Conservation (phyloP, 2,797 vertebrate genomes). For the Eulemur mongoz region DNA sequence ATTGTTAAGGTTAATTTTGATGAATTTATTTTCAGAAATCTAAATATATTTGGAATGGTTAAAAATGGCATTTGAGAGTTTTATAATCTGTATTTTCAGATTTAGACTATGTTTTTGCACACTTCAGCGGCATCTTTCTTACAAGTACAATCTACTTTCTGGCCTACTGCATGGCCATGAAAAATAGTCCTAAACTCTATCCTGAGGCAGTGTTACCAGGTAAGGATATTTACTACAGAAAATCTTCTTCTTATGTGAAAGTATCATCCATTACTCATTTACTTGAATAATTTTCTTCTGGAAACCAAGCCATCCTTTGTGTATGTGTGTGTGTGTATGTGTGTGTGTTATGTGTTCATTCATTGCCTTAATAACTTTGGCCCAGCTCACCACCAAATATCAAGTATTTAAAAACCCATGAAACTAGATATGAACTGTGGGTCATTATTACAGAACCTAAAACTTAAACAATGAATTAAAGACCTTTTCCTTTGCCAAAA, state of each 20-base stretch:
- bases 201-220: conserved; percentile 92
- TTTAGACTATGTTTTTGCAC: conserved; percentile 92
- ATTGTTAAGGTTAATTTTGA: background rate
- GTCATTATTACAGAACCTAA: background rate
- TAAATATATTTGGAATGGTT: conserved; percentile 10
- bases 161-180: conserved; percentile 90
- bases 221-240: conserved; percentile 77
- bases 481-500: background rate
- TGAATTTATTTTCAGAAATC: background rate
- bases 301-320: background rate
- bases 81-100: conserved; percentile 85
- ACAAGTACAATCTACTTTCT: conserved; percentile 92
- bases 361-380: background rate
- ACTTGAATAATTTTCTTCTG: background rate
- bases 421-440: background rate
- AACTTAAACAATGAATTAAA: background rate
- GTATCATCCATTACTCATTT: background rate
- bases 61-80: background rate
- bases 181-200: conserved; percentile 91
- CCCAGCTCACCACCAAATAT: background rate
- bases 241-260: background rate
- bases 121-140: conserved; percentile 92
- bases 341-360: background rate
- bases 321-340: background rate
- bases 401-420: background rate